These are phyloP conservation scores for Amphibalanus amphitrite DNA, from an alignment of 1,140 invertebrate genomes.

Conservation along the genomic window DNA sequence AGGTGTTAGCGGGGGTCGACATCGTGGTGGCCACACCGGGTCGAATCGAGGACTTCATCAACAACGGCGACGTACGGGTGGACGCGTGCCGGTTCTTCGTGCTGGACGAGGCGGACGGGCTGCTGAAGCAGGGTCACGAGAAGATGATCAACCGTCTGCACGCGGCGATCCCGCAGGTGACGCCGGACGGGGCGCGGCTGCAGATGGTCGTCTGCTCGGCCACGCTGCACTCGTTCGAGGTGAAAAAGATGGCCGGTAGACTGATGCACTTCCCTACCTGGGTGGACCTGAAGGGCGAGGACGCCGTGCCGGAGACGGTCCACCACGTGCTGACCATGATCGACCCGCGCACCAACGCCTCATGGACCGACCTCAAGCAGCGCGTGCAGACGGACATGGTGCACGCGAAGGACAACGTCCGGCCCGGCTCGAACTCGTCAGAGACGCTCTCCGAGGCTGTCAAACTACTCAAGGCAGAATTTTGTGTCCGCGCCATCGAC, in stretches of 20 bases:
- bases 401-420: conserved; percentile 66
- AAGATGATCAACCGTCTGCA: conserved; percentile 76
- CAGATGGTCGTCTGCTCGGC: conserved; percentile 99
- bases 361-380: conserved; percentile 57
- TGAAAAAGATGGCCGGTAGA: conserved; percentile 93
- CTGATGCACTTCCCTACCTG: conserved; percentile 99
- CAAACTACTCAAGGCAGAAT: conserved; percentile 91
- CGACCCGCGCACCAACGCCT: conserved; percentile 53
- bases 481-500: conserved; percentile 74
- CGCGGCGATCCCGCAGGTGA: conserved; percentile 71
- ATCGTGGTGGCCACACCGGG: conserved; percentile 94
- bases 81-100: conserved; percentile 90
- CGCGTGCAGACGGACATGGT: conserved; percentile 72
- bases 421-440: conserved; percentile 43
- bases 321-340: conserved; percentile 91
- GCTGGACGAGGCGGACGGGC: conserved; percentile 91
- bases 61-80: conserved; percentile 55
- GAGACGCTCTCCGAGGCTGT: conserved; percentile 85
- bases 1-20: conserved; percentile 67
- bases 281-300: conserved; percentile 98
- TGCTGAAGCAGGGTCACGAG: conserved; percentile 68
- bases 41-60: conserved; percentile 82
- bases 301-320: conserved; percentile 95
- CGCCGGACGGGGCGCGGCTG: conserved; percentile 69
- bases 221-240: conserved; percentile 92